Evolutionary conservation across 92 coral and sea anemone genomes (phyloP).

Genomic region (Epizoanthus illoricatus): DNA sequence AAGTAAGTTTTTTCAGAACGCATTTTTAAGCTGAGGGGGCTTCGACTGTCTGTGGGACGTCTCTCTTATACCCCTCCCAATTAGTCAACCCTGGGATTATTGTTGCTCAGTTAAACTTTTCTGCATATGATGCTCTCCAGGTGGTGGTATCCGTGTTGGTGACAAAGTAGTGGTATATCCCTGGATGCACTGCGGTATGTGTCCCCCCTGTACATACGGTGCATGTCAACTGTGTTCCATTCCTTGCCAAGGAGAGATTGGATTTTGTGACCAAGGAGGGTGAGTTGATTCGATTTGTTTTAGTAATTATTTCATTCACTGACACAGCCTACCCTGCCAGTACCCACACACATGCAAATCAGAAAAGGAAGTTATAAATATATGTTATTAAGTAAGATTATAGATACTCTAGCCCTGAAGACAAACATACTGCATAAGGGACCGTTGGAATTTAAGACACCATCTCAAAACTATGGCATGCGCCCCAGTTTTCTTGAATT

Average conservation of each 20-base stretch:
- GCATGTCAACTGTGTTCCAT: constrained; percentile 21
- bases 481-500: no score
- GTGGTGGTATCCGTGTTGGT: neutral
- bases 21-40: no score
- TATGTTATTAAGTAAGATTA: no score
- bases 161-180: constrained; percentile 32
- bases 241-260: constrained; percentile 27
- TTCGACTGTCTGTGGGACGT: no score
- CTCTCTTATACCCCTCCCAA: no score
- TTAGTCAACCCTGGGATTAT: neutral
- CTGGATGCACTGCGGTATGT: constrained; percentile 36
- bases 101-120: neutral
- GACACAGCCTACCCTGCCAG: neutral
- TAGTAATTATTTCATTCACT: neutral
- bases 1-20: no score
- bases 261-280: constrained; percentile 35
- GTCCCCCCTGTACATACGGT: constrained; percentile 11
- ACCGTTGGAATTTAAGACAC: no score
- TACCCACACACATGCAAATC: no score
- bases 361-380: no score
- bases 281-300: constrained; percentile 5
- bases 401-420: no score
- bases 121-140: neutral
- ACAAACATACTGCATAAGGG: no score
- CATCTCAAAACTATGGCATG: no score